Conservation (phyloP, 1,140 invertebrate species). For the Platorchestia sp. region DNA sequence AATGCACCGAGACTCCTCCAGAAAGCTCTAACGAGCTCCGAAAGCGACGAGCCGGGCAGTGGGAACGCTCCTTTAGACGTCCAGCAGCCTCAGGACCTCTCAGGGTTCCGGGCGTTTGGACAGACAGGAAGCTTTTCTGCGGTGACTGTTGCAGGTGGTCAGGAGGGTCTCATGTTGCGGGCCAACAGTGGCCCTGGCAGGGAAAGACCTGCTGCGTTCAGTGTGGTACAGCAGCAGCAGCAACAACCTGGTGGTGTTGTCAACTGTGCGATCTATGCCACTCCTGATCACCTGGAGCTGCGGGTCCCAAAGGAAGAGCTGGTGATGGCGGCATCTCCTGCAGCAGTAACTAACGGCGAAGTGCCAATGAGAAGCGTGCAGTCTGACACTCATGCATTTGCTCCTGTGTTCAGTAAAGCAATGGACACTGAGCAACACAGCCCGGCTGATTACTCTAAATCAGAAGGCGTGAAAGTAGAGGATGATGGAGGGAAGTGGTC, state of each 20-base stretch:
- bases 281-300: not conserved
- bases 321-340: not conserved
- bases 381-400: slow-evolving; percentile 18
- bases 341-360: not conserved
- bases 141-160: slow-evolving; percentile 51
- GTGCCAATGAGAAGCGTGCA: not conserved
- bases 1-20: not conserved
- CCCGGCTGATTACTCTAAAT: not conserved
- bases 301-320: not conserved
- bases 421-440: not conserved
- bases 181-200: slow-evolving; percentile 60
- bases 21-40: slow-evolving; percentile 20
- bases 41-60: not conserved
- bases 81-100: slow-evolving; percentile 30
- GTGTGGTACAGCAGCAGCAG: not conserved
- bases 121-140: slow-evolving; percentile 35
- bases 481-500: not conserved
- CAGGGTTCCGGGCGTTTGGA: slow-evolving; percentile 16
- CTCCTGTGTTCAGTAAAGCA: not conserved
- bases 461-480: slow-evolving; percentile 7
- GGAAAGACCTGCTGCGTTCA: slow-evolving; percentile 49
- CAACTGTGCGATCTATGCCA: not conserved
- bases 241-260: not conserved
- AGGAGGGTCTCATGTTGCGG: slow-evolving; percentile 63
- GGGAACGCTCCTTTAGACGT: not conserved